Evolutionary conservation across 30 jellyfish, hydroid and myxozoan genomes (phyloP), one percentile per base, ranked within the genome.

Genomic region (Cassiopea andromeda): DNA sequence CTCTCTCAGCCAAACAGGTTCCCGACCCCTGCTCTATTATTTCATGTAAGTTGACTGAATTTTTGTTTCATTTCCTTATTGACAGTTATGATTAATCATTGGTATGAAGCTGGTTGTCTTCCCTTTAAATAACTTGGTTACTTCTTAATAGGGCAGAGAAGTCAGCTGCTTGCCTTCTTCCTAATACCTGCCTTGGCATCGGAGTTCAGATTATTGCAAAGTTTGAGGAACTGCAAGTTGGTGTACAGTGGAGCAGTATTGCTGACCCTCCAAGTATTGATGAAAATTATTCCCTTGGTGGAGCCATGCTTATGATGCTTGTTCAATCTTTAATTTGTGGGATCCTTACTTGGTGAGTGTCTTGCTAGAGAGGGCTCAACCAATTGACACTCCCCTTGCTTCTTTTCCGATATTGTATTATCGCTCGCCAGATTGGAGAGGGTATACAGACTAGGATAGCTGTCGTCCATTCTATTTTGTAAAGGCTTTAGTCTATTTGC

Each of bases 121-220:
- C 12, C 64, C 64, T 3, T 54, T 10, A 54, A 54, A 3, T 10
- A 54, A 0, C 12, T 10, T 54, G 12, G 64, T 54, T 27, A 10
- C 12, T 66, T 66, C 75, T 14, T 66, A 15, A 48, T 60, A 94
- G 98, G 38, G 90, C 85, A 18, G 77, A 69, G 46, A 95, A 95
- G 79, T 89, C 93, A 49, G 99, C 95, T 75, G 89, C 98, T 58
- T 95, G 99, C 85, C 93, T 95, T 46, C 93, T 95, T n/a, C 99
- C 99, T 4, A 95, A 95, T 85, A 90, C 97, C 69, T 95, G 99
- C 90, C 96, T 95, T 45, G 99, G 99, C 18, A 95, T 95, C 77
- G 96, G 91, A 7, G 95, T 91, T 18, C 97, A 95, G 77, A 77
- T 95, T 61, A 60, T 95, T n/a, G 77, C 98, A 8, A 92, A 87